Conservation (phyloP, 2,797 vertebrate genomes). For the Cirrhinus mrigala region DNA sequence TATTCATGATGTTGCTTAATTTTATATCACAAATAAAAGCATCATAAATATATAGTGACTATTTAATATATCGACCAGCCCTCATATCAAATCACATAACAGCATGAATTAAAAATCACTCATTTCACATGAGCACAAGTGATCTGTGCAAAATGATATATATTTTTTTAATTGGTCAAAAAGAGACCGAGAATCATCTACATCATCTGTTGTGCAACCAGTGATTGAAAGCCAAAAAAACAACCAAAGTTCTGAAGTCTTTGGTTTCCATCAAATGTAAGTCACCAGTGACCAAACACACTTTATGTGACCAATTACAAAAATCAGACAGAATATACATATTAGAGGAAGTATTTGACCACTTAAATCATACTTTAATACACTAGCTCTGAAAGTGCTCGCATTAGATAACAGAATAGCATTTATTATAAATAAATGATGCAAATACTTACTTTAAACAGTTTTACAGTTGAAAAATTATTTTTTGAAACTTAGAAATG, state of each 20-base stretch:
- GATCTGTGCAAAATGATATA: not conserved
- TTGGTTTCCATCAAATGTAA: slow-evolving; percentile 13
- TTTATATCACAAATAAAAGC: not conserved
- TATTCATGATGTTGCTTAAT: not conserved
- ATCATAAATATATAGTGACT: not conserved
- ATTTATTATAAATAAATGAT: not conserved
- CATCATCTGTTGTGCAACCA: slow-evolving; percentile 3
- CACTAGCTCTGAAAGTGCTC: not conserved
- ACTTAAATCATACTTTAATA: not conserved
- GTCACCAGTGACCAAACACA: slow-evolving; percentile 18
- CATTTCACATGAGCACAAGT: not conserved
- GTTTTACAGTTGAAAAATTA: no score
- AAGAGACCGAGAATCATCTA: not conserved
- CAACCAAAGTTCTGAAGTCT: not conserved
- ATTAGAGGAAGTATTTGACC: not conserved
- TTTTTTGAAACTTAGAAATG: not conserved
- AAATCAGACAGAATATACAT: not conserved
- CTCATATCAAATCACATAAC: slow-evolving; percentile 11
- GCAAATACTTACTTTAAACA: not conserved
- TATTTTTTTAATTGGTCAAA: not conserved
- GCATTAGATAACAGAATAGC: not conserved
- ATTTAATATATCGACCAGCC: not conserved
- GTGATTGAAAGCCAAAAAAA: not conserved
- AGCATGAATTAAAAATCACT: not conserved
- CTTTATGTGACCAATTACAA: not conserved